Evolutionary conservation across 2,888 invertebrate genomes (phyloP).

Genomic region (Andrena marginata): DNA sequence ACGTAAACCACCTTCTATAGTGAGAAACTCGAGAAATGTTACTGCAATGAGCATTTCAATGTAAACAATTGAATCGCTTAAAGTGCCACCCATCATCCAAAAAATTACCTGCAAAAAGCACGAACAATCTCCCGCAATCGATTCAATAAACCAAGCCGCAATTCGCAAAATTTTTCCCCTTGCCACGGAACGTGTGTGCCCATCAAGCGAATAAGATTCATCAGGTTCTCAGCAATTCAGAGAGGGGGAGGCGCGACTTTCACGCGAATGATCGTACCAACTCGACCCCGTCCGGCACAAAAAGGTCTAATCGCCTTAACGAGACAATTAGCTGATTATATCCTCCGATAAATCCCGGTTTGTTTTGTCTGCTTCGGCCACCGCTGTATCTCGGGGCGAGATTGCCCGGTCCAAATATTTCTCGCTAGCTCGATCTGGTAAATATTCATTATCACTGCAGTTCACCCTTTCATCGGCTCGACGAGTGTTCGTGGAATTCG

Average conservation of each 20-base stretch:
- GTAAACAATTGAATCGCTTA: too few relatives aligned
- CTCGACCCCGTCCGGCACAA: slow-evolving; percentile 41
- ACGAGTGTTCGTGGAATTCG: slow-evolving; percentile 52
- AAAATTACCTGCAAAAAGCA: too few relatives aligned
- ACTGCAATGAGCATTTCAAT: too few relatives aligned
- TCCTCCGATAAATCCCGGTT: slow-evolving; percentile 75
- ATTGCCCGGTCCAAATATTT: slow-evolving; percentile 63
- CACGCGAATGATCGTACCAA: slow-evolving; percentile 42
- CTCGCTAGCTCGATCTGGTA: slow-evolving; percentile 41
- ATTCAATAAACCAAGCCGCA: neutral
- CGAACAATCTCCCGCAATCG: too few relatives aligned
- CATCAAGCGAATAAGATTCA: slow-evolving; percentile 45
- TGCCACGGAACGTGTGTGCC: slow-evolving; percentile 21
- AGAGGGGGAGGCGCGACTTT: slow-evolving; percentile 44
- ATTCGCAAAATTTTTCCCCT: slow-evolving; percentile 31
- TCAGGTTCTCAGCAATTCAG: slow-evolving; percentile 13
- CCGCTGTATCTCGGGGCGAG: slow-evolving; percentile 37
- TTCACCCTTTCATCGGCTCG: slow-evolving; percentile 18
- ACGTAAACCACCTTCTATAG: too few relatives aligned
- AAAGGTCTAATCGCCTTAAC: slow-evolving; percentile 72
- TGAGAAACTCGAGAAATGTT: too few relatives aligned
- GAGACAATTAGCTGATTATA: slow-evolving; percentile 79
- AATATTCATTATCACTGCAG: slow-evolving; percentile 46
- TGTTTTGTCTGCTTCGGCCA: slow-evolving; percentile 76
- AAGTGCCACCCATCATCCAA: too few relatives aligned